Conservation (phyloP, 2,113 vertebrate species). For the Mobula hypostoma region DNA sequence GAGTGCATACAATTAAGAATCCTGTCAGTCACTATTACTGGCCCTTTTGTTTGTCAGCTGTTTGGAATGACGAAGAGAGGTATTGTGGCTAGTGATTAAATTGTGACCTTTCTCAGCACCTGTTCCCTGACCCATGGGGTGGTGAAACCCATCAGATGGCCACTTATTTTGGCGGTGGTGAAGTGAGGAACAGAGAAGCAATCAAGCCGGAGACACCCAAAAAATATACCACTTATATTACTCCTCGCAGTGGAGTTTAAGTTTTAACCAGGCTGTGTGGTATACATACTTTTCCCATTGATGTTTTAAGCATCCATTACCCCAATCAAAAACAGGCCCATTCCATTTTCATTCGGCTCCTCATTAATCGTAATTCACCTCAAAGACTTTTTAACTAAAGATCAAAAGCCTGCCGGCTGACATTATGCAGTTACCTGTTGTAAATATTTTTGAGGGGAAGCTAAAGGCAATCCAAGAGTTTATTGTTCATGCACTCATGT, state of each 20-base stretch:
- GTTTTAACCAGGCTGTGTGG: neutral
- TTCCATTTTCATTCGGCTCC: neutral
- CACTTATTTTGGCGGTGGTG: slow-evolving; percentile 37
- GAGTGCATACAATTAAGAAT: slow-evolving; percentile 99
- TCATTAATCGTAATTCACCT: neutral
- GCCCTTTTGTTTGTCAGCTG: slow-evolving; percentile 78
- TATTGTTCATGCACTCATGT: slow-evolving; percentile 22
- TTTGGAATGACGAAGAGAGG: slow-evolving; percentile 58
- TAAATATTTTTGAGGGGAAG: slow-evolving; percentile 26
- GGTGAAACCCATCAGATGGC: slow-evolving; percentile 55
- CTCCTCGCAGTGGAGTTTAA: slow-evolving; percentile 17
- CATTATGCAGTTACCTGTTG: neutral
- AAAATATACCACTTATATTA: neutral
- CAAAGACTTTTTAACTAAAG: neutral
- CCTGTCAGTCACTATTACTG: slow-evolving; percentile 88
- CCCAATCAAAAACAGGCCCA: neutral
- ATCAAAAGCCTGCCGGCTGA: neutral
- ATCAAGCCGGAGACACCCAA: neutral
- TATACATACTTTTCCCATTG: neutral
- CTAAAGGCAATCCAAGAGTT: slow-evolving; percentile 15
- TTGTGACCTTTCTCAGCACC: slow-evolving; percentile 65
- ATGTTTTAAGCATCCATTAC: neutral
- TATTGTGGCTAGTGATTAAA: slow-evolving; percentile 57
- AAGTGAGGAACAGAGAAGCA: slow-evolving; percentile 27
- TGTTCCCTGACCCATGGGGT: slow-evolving; percentile 45